Evolutionary conservation across 2,888 invertebrate species (phyloP), one percentile per base, ranked within the genome.

Genomic region (Phlogophora meticulosa): DNA sequence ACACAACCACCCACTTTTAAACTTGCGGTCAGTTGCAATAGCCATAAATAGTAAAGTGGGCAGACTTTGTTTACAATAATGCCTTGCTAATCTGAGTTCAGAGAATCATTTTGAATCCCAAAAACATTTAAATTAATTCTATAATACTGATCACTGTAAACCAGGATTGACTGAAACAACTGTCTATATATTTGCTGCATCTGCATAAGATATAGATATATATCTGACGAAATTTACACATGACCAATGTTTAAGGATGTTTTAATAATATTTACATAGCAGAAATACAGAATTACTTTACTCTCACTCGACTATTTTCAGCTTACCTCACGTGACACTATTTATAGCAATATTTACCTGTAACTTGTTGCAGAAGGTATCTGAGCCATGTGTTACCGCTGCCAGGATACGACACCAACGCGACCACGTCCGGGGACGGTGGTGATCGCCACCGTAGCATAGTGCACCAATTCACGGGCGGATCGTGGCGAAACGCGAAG

Each of bases 361-460:
- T 98, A 34, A 96, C 96, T 91, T 98, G 98, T 88, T 98, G 98
- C 51, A 98, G 89, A 46, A 98, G 91, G 88, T 98, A 98, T 64
- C 98, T 92, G 17, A 98, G 91, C 98, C 98, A 98, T 24, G 98
- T 98, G 87, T 98, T 98, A 0, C 98, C 98, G 86, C 98, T 98
- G n/a, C 98, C 98, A 7, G 98, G 98, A 89, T 97, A 98, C 0
- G 97, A 98, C 0, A 97, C 98, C 38, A 98, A 91, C 0, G 98
- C 98, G 0, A 96, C 96, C 10, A 96, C 93, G 13, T 90, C 82
- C 0, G 83, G 72, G 1, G 95, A 93, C 11, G 96, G 96, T 0
- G 96, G 96, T 0, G 94, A 91, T 40, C 84, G 86, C 89, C 88
- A 96, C 36, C 88, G 92, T 49, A 96, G 85, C 56, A 95, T 94